These are phyloP conservation scores for Cryptocheilus praepositus DNA, from an alignment of 2,888 invertebrate species.

Conservation along the genomic window DNA sequence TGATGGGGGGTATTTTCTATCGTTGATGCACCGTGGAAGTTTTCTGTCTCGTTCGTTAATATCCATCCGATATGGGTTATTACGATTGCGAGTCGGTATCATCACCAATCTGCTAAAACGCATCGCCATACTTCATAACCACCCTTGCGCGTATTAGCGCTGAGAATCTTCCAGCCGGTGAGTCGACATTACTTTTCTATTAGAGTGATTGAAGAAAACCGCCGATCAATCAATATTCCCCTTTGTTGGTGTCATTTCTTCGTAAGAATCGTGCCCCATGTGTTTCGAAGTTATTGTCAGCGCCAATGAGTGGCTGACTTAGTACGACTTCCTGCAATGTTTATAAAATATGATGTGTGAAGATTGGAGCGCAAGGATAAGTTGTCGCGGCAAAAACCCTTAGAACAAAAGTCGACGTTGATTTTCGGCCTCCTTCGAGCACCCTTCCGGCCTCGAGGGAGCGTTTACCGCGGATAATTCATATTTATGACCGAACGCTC, in stretches of 20 bases:
- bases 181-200: conserved; percentile 68
- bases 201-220: conserved; percentile 65
- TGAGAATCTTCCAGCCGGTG: conserved; percentile 45
- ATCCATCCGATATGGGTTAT: conserved; percentile 49
- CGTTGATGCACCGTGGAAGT: too few relatives aligned
- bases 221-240: conserved; percentile 15
- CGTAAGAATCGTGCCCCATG: background rate
- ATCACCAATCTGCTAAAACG: conserved; percentile 71
- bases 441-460: conserved; percentile 62
- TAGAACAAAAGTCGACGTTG: conserved; percentile 29
- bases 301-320: too few relatives aligned
- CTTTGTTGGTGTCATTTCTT: background rate
- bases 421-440: conserved; percentile 12
- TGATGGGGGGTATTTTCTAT: too few relatives aligned
- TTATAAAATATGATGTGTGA: too few relatives aligned
- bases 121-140: conserved; percentile 71
- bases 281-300: background rate
- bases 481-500: conserved; percentile 73
- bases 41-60: too few relatives aligned
- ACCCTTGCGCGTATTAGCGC: conserved; percentile 60
- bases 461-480: conserved; percentile 74
- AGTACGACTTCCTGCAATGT: too few relatives aligned
- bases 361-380: too few relatives aligned
- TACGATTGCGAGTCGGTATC: conserved; percentile 57
- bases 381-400: conserved; percentile 2